Evolutionary conservation across 2,113 vertebrate species (phyloP), one percentile per base, ranked within the genome.

Genomic region (Apaloderma vittatum): DNA sequence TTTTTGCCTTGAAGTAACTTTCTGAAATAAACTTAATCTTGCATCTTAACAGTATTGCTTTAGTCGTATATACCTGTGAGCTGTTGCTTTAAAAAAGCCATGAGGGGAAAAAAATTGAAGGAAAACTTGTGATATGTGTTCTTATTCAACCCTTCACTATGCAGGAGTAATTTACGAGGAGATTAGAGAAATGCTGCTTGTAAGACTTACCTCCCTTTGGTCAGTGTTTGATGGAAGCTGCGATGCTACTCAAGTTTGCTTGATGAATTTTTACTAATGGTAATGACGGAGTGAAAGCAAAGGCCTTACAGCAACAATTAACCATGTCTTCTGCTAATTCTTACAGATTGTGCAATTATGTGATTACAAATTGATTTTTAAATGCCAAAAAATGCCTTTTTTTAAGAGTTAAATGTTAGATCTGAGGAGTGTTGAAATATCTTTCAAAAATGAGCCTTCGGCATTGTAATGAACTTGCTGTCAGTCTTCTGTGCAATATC

Each of bases 401-500:
- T 61, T 37, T 19, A 59, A 89, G 95, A 97, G n/a, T 90, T 96
- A 92, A 87, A 43, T 87, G 37, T 94, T 97, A 85, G 91, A 81
- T 96, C 87, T 96, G 46, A 97, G n/a, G 29, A 97, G 63, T 89
- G 95, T 97, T 97, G 78, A 78, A 96, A 96, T 57, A 94, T 20
- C 61, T 97, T 97, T 96, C 82, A 92, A 95, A 96, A 94, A 94
- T 76, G 68, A 91, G 59, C 94, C 88, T 96, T 96, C 91, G 86
- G 97, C 83, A 96, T 96, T 95, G 88, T 96, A 94, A 97, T 88
- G 90, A 97, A 94, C 49, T 98, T 97, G 94, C 87, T 98, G 72
- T 98, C 95, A 86, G 90, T 98, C 90, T 97, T 97, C 94, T 97
- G 98, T 98, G 97, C 97, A 98, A 98, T 98, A 98, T 77, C 92